A percentile compares a stretch with the other conserved stretches of the same genome.
These are phyloP conservation scores for Ips nitidus DNA, from an alignment of 1,140 invertebrate genomes.

Conservation along the genomic window DNA sequence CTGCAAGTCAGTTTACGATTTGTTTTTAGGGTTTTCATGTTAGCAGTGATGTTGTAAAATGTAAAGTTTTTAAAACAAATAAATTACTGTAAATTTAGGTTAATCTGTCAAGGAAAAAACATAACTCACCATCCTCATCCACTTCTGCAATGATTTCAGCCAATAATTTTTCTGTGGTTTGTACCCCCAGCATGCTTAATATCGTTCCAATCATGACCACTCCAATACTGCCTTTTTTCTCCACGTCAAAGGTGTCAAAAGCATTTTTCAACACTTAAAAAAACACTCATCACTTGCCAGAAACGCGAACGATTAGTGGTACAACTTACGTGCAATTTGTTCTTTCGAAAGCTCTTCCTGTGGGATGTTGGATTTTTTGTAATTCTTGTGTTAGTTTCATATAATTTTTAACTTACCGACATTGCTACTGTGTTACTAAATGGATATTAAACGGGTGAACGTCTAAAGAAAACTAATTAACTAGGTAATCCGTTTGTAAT, in stretches of 20 bases:
- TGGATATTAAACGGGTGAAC: neutral
- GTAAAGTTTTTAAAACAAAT: no score
- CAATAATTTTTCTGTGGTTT: conserved; percentile 67
- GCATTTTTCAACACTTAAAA: conserved; percentile 71
- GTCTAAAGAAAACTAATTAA: conserved; percentile 8
- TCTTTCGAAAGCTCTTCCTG: conserved; percentile 33
- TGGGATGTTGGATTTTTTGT: neutral
- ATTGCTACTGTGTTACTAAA: conserved; percentile 2
- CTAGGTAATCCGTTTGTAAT: neutral
- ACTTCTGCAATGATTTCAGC: conserved; percentile 51
- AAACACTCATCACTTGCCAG: neutral
- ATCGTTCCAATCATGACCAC: conserved; percentile 75
- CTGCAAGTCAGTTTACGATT: no score
- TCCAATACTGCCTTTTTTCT: conserved; percentile 72
- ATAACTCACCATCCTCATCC: conserved; percentile 41
- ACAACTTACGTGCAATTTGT: conserved; percentile 32
- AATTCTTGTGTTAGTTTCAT: neutral
- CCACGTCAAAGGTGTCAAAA: conserved; percentile 81
- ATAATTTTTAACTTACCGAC: neutral
- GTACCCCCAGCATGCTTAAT: conserved; percentile 75
- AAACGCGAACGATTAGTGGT: neutral
- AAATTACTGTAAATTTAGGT: no score
- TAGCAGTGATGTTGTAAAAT: no score
- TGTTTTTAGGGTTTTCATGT: no score
- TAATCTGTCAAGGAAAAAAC: no score